Base-by-base conservation (phyloP, 2,888 invertebrate species). In the Meloe dianella region DNA sequence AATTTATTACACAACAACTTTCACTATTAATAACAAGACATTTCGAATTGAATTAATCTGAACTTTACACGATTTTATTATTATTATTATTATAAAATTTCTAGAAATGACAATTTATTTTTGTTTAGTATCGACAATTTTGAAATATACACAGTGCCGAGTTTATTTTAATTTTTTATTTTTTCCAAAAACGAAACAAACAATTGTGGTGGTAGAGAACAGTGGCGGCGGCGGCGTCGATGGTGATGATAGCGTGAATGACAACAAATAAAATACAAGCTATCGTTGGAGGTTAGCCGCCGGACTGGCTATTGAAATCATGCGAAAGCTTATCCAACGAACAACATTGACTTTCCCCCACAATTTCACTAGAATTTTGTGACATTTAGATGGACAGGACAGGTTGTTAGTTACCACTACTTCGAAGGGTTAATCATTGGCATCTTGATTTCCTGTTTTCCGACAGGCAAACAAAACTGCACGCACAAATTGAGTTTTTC, bases 241-340 rank as follows among this genome's bases (percentile, higher is more conserved):
- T 2, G n/a, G n/a, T n/a, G n/a, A n/a, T n/a, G n/a, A n/a, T n/a
- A n/a, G n/a, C n/a, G n/a, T n/a, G n/a, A 35, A 12, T 12, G 2
- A 2, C 35, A 9, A 10, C 12, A 41, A 17, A 41, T 41, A 6
- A 41, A 41, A 17, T 41, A 17, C 41, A 41, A 41, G n/a, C 17
- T 1, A 5, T 41, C 17, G 9, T 54, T 14, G 30, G 57, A 66
- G 65, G 68, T 68, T 68, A 7, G 65, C 63, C 68, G 68, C 65
- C 61, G 63, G 65, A 68, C 68, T 68, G 65, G 61, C 60, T 60
- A 58, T 65, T 63, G 65, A 65, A 68, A 65, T 68, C 68, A 61
- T 60, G 57, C 30, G 65, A 68, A 68, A 65, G 63, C 68, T 66
- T 63, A 24, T 17, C 51, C 65, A 38, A 62, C 47, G 32, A 56